Evolutionary conservation across 2,888 invertebrate genomes (phyloP).

Genomic region (Gandaritis pyraliata): DNA sequence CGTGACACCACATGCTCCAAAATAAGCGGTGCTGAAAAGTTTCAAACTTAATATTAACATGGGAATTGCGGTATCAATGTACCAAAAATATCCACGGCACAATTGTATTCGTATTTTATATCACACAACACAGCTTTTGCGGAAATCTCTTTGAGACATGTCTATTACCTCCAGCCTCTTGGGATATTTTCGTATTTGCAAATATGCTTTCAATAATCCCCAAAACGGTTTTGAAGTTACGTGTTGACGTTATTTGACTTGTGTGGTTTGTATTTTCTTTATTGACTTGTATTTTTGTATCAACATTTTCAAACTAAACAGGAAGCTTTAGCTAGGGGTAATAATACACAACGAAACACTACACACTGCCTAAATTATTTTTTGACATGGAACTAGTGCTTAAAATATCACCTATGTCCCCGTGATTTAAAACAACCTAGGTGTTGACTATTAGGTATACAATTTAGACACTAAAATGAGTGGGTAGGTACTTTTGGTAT

Average conservation of each 20-base stretch:
- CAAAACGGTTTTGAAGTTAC: conserved; percentile 20
- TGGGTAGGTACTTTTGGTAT: too few relatives aligned
- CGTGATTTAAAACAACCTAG: too few relatives aligned
- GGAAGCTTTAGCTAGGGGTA: too few relatives aligned
- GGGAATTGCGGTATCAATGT: neutral
- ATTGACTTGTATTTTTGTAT: neutral
- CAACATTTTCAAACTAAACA: neutral
- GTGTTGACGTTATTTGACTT: conserved; percentile 5
- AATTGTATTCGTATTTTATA: conserved; percentile 33
- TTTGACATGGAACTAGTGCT: too few relatives aligned
- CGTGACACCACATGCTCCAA: too few relatives aligned
- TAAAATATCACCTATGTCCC: too few relatives aligned
- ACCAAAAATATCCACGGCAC: conserved; percentile 12
- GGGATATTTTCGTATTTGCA: conserved; percentile 32
- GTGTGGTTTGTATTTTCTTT: neutral
- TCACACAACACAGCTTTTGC: conserved; percentile 23
- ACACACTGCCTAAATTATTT: too few relatives aligned
- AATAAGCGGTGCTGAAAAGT: too few relatives aligned
- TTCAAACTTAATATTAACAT: neutral
- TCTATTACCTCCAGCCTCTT: conserved; percentile 20
- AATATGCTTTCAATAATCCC: conserved; percentile 28
- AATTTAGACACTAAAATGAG: too few relatives aligned
- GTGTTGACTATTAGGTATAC: too few relatives aligned
- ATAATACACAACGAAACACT: too few relatives aligned
- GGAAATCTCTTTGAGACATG: conserved; percentile 18